phyloP scores from a whole-genome alignment of 2,113 vertebrate genomes.

The Andinoacara biseriatus region DNA sequence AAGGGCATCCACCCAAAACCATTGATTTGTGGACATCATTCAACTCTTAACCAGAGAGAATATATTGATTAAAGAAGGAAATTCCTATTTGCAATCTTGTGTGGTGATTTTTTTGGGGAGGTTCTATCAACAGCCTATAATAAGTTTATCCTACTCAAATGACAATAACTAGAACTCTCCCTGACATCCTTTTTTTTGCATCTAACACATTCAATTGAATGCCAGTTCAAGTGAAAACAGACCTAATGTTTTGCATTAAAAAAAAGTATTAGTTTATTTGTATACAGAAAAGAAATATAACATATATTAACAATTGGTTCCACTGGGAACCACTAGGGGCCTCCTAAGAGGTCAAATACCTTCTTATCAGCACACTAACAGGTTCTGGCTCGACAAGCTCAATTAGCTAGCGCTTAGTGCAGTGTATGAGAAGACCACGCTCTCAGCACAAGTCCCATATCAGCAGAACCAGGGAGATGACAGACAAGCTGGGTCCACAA shows the following conservation, averaged over 20 bases:
- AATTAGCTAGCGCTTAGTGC: constrained; percentile 78
- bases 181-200: background rate
- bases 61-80: constrained; percentile 29
- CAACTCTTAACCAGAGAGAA: constrained; percentile 33
- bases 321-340: constrained; percentile 17
- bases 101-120: constrained; percentile 30
- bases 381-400: constrained; percentile 78
- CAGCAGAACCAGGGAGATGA: constrained; percentile 78
- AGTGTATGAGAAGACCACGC: constrained; percentile 59
- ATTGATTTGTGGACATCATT: constrained; percentile 40
- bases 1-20: constrained; percentile 51
- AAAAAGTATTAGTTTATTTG: background rate
- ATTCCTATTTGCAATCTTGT: constrained; percentile 12
- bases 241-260: background rate
- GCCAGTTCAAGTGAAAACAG: background rate
- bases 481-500: constrained; percentile 75
- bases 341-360: constrained; percentile 71
- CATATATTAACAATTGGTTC: constrained; percentile 20
- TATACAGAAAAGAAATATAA: background rate
- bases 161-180: constrained; percentile 24
- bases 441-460: constrained; percentile 73
- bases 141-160: constrained; percentile 31
- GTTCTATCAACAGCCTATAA: constrained; percentile 42
- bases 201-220: background rate
- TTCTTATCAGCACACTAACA: constrained; percentile 79